Evolutionary conservation across 2,888 invertebrate genomes (phyloP).

Genomic region (Rhyacophila evoluta): DNA sequence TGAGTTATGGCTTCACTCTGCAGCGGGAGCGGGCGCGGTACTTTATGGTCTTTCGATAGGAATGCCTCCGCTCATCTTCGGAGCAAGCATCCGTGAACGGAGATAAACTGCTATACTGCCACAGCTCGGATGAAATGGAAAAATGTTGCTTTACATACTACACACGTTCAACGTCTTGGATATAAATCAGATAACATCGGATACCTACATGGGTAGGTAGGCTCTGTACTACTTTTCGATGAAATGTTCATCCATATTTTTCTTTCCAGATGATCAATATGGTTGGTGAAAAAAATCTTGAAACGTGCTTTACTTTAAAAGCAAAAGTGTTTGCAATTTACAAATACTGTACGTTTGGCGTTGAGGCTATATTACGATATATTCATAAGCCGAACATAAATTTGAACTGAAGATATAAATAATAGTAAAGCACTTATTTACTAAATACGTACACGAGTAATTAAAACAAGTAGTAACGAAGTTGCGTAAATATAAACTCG

Average conservation of each 20-base stretch:
- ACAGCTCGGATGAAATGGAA: constrained; percentile 3
- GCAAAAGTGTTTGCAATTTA: no score
- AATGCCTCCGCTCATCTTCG: constrained; percentile 30
- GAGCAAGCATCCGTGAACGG: constrained; percentile 33
- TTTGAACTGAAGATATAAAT: no score
- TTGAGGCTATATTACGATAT: no score
- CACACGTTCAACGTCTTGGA: constrained; percentile 8
- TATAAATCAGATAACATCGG: constrained; percentile 6
- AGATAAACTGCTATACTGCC: constrained; percentile 28
- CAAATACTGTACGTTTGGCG: no score
- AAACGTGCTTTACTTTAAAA: no score
- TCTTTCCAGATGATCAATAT: not conserved
- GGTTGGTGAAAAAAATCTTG: no score
- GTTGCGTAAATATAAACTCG: no score
- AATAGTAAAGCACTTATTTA: no score
- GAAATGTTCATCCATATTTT: not conserved
- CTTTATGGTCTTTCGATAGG: constrained; percentile 31
- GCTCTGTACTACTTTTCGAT: not conserved
- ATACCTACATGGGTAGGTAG: not conserved
- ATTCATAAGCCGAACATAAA: no score
- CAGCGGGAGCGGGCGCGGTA: constrained; percentile 9
- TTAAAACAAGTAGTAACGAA: no score
- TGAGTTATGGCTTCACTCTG: constrained; percentile 34
- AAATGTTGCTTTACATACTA: constrained; percentile 6
- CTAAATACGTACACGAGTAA: no score